A percentile compares a stretch with the other conserved stretches of the same genome.
Conservation (phyloP, 2,888 invertebrate species). For the Desoria tigrina region DNA sequence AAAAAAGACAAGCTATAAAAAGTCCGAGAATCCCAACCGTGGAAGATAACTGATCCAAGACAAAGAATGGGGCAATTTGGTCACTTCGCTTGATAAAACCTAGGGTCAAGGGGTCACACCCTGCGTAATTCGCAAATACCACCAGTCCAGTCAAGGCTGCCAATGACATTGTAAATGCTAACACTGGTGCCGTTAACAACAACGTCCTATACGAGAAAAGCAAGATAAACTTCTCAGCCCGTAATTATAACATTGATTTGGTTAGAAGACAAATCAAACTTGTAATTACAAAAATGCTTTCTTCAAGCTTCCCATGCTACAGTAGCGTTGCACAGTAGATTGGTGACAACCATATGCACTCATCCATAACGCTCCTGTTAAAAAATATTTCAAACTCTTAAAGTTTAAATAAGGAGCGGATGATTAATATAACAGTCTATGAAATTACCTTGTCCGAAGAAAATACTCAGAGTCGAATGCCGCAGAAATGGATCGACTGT, state of each 20-base stretch:
- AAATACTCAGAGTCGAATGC: conserved; percentile 47
- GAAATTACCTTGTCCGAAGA: conserved; percentile 47
- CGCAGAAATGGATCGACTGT: conserved; percentile 49
- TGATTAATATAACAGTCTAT: background rate
- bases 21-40: conserved; percentile 59
- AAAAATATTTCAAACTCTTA: too few species aligned
- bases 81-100: conserved; percentile 53
- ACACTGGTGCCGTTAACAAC: conserved; percentile 49
- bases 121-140: conserved; percentile 57
- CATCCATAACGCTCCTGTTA: conserved; percentile 43
- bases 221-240: background rate
- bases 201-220: conserved; percentile 49
- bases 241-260: background rate
- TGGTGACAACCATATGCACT: conserved; percentile 54
- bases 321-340: conserved; percentile 54
- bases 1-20: conserved; percentile 60
- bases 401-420: background rate
- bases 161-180: conserved; percentile 50
- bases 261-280: background rate
- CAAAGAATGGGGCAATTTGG: conserved; percentile 57
- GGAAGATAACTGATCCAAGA: conserved; percentile 58
- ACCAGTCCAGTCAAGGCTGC: conserved; percentile 56
- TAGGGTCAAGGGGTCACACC: conserved; percentile 55
- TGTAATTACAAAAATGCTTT: conserved; percentile 31
- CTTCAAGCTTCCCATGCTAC: conserved; percentile 25